These are phyloP conservation scores for Eumaeus atala DNA, from an alignment of 1,140 invertebrate genomes.

Conservation along the genomic window DNA sequence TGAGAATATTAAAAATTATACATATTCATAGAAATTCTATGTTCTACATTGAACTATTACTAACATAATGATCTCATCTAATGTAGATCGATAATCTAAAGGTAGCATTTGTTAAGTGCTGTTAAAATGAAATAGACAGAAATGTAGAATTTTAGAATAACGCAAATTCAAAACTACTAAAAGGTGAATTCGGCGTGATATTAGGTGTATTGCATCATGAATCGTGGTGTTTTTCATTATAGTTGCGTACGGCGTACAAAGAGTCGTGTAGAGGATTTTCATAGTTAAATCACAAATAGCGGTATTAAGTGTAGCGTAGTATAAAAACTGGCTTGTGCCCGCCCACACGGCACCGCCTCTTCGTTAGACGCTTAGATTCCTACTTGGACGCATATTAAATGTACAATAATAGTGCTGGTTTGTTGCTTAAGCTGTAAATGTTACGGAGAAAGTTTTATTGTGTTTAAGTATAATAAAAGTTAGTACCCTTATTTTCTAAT, in stretches of 20 bases:
- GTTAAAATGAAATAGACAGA: too few relatives aligned
- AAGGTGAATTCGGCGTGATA: not conserved
- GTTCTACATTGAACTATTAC: too few relatives aligned
- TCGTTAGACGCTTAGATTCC: slow-evolving; percentile 43
- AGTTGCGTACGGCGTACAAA: slow-evolving; percentile 17
- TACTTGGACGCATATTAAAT: slow-evolving; percentile 25
- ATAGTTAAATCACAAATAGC: slow-evolving; percentile 48
- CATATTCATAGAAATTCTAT: too few relatives aligned
- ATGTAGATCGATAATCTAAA: too few relatives aligned
- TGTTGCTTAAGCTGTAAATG: not conserved
- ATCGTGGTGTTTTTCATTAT: not conserved
- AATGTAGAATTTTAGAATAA: too few relatives aligned
- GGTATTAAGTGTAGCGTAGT: slow-evolving; percentile 57
- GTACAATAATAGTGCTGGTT: slow-evolving; percentile 2
- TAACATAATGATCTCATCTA: too few relatives aligned
- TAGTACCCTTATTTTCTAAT: too few relatives aligned
- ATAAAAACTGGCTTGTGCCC: slow-evolving; percentile 53
- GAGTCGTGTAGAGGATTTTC: slow-evolving; percentile 40
- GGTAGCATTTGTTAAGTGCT: too few relatives aligned
- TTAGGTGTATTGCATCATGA: not conserved
- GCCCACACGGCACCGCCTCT: slow-evolving; percentile 56
- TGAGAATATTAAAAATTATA: too few relatives aligned
- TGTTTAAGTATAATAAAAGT: too few relatives aligned
- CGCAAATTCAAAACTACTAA: not conserved
- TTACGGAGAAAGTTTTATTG: too few relatives aligned